These are phyloP conservation scores for Isoperla grammatica DNA, from an alignment of 2,888 invertebrate genomes.

Conservation along the genomic window DNA sequence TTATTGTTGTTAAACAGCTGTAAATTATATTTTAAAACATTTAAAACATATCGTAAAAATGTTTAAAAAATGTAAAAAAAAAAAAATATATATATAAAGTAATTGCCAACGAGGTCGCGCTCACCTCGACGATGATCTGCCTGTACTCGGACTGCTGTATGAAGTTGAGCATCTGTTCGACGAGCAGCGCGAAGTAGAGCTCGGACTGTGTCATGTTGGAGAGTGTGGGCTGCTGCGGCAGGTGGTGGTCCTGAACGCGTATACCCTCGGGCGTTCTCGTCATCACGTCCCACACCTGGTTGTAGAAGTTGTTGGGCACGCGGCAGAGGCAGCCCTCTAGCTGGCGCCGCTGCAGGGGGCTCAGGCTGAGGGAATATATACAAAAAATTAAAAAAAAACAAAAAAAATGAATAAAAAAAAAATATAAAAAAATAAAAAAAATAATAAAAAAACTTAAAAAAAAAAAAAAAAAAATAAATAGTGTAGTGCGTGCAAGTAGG, in stretches of 20 bases:
- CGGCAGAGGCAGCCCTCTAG: conserved; percentile 94
- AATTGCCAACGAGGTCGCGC: no score
- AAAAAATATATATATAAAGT: no score
- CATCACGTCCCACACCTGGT: conserved; percentile 93
- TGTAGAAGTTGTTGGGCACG: conserved; percentile 92
- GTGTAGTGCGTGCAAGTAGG: no score
- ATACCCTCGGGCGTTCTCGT: conserved; percentile 85
- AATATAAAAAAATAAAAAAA: background rate
- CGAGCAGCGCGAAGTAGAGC: conserved; percentile 87
- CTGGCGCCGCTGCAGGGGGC: conserved; percentile 78
- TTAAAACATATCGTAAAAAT: no score
- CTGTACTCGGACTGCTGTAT: conserved; percentile 62
- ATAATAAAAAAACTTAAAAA: no score
- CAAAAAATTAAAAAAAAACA: no score
- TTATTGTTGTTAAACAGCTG: no score
- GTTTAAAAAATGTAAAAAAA: no score
- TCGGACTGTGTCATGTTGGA: conserved; percentile 97
- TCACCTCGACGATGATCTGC: conserved; percentile 61
- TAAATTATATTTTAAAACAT: no score
- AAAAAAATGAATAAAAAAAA: conserved; percentile 6
- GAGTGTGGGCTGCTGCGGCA: conserved; percentile 90
- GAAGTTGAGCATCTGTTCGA: conserved; percentile 74
- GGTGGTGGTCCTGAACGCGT: conserved; percentile 72
- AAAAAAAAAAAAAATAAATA: no score
- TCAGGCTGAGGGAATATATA: conserved; percentile 64